These are phyloP conservation scores for Hermodice carunculata DNA, from an alignment of 2,888 invertebrate species.

Conservation along the genomic window DNA sequence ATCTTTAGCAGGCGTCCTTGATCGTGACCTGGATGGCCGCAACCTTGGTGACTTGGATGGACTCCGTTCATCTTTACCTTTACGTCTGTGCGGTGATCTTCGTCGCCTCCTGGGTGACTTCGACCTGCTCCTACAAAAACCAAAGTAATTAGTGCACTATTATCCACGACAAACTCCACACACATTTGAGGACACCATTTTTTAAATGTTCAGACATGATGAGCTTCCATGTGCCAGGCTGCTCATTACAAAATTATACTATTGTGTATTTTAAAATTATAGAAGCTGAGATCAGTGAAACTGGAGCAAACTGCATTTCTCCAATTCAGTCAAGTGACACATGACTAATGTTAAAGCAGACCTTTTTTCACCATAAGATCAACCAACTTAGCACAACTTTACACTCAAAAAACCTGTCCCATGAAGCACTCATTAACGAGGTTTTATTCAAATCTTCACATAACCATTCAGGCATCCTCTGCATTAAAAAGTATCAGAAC, in stretches of 20 bases:
- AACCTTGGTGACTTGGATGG: constrained; percentile 32
- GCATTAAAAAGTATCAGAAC: no score
- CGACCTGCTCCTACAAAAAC: constrained; percentile 21
- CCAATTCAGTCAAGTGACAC: no score
- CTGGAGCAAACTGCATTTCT: no score
- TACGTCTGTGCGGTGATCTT: no score
- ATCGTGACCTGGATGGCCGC: constrained; percentile 29
- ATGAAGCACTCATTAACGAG: not conserved
- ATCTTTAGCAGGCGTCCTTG: constrained; percentile 16
- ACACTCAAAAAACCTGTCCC: not conserved
- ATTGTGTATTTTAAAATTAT: no score
- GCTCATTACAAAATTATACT: no score
- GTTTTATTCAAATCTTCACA: not conserved
- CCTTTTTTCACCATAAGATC: no score
- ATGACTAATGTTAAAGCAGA: no score
- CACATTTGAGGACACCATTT: constrained; percentile 5
- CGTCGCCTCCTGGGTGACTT: constrained; percentile 15
- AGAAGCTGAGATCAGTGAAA: no score
- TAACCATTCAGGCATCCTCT: not conserved
- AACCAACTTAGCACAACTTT: no score
- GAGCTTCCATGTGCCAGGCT: no score
- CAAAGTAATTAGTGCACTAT: constrained; percentile 2
- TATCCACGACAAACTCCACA: constrained; percentile 2
- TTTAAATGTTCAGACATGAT: no score
- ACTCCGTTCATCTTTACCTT: constrained; percentile 17